Base-by-base conservation (phyloP, 2,888 invertebrate species). In the Brenthis daphne region DNA sequence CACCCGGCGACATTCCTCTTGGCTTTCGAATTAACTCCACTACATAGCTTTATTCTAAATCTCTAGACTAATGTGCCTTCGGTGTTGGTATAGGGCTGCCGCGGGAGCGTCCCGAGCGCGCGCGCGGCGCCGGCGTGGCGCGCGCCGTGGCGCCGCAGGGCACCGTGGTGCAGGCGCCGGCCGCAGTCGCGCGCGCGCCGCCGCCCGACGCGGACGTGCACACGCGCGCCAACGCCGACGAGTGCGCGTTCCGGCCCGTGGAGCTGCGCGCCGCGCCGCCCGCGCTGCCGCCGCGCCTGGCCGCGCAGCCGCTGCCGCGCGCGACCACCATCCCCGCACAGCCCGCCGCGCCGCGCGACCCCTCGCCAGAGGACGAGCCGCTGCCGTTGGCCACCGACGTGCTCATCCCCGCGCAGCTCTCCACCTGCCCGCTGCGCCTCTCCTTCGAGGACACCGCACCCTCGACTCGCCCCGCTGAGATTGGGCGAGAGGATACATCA, bases 71-170 rank as follows among this genome's bases (percentile, higher is more conserved):
- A 80, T 86, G 85, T 85, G 96, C 96, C 96, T 96, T 96, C 96
- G 96, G 96, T 96, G 20, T 96, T 88, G 85, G 95, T 95, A 94
- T 95, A 96, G 96, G 95, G 95, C 94, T 91, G 91, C 89, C 74
- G 74, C 74, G 76, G 67, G 79, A 75, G 78, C 78, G 79, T 74
- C 74, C 72, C 72, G 67, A 68, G 67, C 74, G 74, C 74, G 72
- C 67, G 73, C 68, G 69, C 65, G 65, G 87, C 85, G 80, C 85
- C 67, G 79, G 90, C 88, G 94, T 95, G 83, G 94, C 94, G 82
- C 95, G 95, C 87, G 95, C 96, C 75, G 96, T 97, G 81, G 96
- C 95, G 91, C 96, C 96, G 67, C 88, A 95, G 83, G 96, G 96
- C 78, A 96, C 95, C 71, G 61, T 81, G 73, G 88, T 85, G 86